phyloP scores from a whole-genome alignment of 2,113 vertebrate species.

The Plotosus lineatus region DNA sequence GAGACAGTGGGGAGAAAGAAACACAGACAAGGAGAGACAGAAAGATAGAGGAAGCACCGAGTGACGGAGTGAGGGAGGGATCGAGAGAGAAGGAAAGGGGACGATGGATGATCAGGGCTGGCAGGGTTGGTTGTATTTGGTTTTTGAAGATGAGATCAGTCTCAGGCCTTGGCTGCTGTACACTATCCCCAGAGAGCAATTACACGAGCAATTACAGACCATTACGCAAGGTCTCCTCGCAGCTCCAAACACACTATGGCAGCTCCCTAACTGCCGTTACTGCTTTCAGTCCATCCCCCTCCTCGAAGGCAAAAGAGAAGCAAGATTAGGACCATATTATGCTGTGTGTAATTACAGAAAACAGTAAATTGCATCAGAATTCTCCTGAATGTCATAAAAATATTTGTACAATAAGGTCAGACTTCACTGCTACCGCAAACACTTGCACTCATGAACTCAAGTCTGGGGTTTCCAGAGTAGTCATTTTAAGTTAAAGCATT shows the following conservation, averaged over 20 bases:
- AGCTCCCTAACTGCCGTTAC: constrained; percentile 46
- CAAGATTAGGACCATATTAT: neutral
- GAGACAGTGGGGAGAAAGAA: constrained; percentile 39
- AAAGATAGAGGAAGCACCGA: constrained; percentile 28
- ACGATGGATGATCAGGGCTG: constrained; percentile 47
- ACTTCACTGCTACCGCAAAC: neutral
- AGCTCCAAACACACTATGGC: constrained; percentile 56
- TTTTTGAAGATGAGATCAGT: constrained; percentile 47
- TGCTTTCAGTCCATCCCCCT: constrained; percentile 43
- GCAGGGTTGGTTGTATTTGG: constrained; percentile 49
- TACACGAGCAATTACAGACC: constrained; percentile 66
- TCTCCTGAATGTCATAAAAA: neutral
- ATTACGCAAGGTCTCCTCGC: constrained; percentile 56
- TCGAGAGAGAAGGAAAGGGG: constrained; percentile 33
- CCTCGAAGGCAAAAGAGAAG: constrained; percentile 33
- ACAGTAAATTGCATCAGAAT: constrained; percentile 9
- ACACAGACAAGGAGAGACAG: constrained; percentile 32
- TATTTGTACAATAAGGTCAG: constrained; percentile 1
- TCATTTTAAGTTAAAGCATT: constrained; percentile 4
- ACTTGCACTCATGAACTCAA: neutral
- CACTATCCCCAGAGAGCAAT: constrained; percentile 69
- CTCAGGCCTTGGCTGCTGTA: constrained; percentile 49
- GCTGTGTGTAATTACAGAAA: constrained; percentile 34
- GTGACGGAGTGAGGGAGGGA: constrained; percentile 22
- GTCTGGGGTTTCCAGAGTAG: neutral